Evolutionary conservation across 2,113 vertebrate genomes (phyloP), one percentile per base, ranked within the genome.

Genomic region (Anser cygnoides): DNA sequence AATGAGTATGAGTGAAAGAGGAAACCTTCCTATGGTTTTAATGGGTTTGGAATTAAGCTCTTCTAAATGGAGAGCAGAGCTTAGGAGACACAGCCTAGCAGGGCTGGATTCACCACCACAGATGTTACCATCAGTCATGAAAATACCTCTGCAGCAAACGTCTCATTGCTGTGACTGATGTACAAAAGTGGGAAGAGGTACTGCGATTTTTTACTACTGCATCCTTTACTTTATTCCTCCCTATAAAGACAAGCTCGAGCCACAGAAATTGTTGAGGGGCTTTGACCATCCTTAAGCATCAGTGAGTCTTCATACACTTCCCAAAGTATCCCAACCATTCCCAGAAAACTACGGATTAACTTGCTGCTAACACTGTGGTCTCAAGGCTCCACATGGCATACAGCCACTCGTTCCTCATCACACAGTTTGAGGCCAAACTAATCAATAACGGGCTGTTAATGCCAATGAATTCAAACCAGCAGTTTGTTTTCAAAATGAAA

Each of bases 391-490:
- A 55, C 58, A 13, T 70, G 85, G 92, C 87, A 74, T 11, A 81
- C 20, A 87, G 93, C 90, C 83, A 65, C 61, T 61, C 79, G 65
- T 31, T 31, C 79, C 80, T 68, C 81, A 44, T 76, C 70, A 66
- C 89, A 75, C 90, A 89, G 70, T 78, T 26, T 75, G 93, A 94
- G 70, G 84, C 90, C 90, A 95, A 92, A 75, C 95, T 82, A 89
- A 96, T 97, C 95, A 95, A 94, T 96, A 95, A 37, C 54, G 43
- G 25, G 44, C 43, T 93, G 89, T 89, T 96, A 92, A 91, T 63
- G 93, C 87, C 84, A 84, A 84, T 66, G 86, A 94, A 93, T 92
- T 92, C 89, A 37, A 91, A 89, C 28, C 55, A 89, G 83, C 50
- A 54, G 81, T 82, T 89, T 93, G 93, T 49, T 97, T 94, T 70